A percentile compares a stretch with the other conserved stretches of the same genome.
Conservation (phyloP, 2,888 invertebrate genomes). For the Caenorhabditis wallacei region DNA sequence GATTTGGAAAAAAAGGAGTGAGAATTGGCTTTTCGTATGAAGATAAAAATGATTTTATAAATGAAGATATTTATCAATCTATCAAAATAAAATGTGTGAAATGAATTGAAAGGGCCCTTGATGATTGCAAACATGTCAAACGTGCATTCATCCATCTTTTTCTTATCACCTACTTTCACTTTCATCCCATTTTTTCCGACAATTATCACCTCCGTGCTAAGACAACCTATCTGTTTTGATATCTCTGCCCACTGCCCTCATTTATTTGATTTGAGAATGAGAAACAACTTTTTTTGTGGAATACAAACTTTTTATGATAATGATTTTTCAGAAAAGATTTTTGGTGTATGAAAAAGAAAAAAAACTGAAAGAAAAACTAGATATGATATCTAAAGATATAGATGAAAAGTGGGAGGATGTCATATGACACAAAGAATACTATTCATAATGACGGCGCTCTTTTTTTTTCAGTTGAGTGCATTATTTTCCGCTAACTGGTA, state of each 20-base stretch:
- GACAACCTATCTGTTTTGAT: constrained; percentile 34
- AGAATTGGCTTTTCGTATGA: not conserved
- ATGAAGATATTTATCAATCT: no score
- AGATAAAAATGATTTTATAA: no score
- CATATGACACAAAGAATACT: constrained; percentile 44
- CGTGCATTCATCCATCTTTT: constrained; percentile 51
- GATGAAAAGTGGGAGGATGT: constrained; percentile 8
- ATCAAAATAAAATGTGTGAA: constrained; percentile 43
- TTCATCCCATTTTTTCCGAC: constrained; percentile 34
- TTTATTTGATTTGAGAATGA: constrained; percentile 25
- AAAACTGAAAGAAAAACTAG: constrained; percentile 3
- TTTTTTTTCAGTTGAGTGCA: constrained; percentile 59
- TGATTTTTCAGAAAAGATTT: constrained; percentile 3
- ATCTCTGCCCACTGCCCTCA: constrained; percentile 21
- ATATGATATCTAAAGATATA: constrained; percentile 12
- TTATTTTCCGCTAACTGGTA: constrained; percentile 58
- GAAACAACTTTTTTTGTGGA: not conserved
- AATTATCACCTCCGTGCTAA: constrained; percentile 54
- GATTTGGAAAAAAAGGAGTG: not conserved
- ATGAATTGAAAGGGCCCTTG: not conserved
- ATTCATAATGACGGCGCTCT: constrained; percentile 31
- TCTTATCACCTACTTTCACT: constrained; percentile 48
- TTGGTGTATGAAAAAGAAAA: constrained; percentile 6
- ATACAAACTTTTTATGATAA: not conserved
- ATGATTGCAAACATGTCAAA: constrained; percentile 46